Base-by-base conservation (phyloP, 2,113 vertebrate genomes). In the Psammodynastes pulverulentus region DNA sequence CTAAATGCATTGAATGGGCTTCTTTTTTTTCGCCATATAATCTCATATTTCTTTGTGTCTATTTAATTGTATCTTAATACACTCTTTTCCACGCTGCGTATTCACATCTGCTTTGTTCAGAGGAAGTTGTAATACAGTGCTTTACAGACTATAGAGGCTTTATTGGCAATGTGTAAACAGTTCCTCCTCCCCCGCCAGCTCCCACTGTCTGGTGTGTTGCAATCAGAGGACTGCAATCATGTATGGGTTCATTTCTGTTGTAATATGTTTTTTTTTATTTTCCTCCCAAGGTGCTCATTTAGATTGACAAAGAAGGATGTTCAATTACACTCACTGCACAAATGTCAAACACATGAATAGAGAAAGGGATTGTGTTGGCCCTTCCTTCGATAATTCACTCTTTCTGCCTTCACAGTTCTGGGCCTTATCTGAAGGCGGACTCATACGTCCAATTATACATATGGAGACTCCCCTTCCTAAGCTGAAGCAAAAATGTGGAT, bases 41-140 rank as follows among this genome's bases (percentile, higher is more conserved):
- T 95, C 39, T 79, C 9, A 26, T 46, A 94, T 93, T 43, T 0
- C 87, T 94, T 92, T 90, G 1, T 85, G 21, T 53, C 79, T 95
- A 29, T 10, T 90, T 93, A 96, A 94, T 39, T 92, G 3, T 87
- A 93, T 92, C 85, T 93, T 0, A 5, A 95, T 92, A 67, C 62
- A 7, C 34, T 2, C 24, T 67, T 93, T 53, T 0, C 0, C 23
- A 0, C 39, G 84, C 26, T 10, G 58, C 4, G 85, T 5, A 19
- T 1, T 29, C 54, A 67, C 48, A 46, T 3, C 26, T 90, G 5
- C 86, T 94, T 17, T 45, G 79, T 90, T 93, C 94, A 23, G 26
- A 90, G 89, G 26, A 7, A 2, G 4, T 1, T 45, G 48, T 43
- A 90, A 48, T 87, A n/a, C 4, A 54, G 54, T 4, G 43, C 21